Conservation (phyloP, 2,113 vertebrate genomes). For the Bos indicus region DNA sequence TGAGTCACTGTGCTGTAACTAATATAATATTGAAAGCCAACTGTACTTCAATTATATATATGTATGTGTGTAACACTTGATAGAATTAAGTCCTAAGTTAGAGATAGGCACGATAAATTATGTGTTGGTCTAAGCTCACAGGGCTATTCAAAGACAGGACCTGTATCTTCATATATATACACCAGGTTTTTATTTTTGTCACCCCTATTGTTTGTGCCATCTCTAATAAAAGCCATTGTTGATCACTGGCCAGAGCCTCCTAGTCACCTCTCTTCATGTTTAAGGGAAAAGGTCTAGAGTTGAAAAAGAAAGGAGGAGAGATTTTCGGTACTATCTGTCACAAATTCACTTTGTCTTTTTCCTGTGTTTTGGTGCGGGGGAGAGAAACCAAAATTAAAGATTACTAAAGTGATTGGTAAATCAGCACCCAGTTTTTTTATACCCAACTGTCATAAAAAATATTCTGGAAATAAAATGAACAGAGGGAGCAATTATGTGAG, state of each 20-base stretch:
- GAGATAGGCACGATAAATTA: not conserved
- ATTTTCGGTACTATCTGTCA: not conserved
- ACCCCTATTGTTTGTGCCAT: not conserved
- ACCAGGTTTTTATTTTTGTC: not conserved
- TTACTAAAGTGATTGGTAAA: not conserved
- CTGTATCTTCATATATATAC: not conserved
- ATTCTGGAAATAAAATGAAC: not conserved
- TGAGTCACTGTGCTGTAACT: not conserved
- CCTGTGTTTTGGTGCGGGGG: not conserved
- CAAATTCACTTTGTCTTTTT: not conserved
- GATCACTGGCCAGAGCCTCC: not conserved
- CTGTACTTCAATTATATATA: not conserved
- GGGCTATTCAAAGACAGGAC: not conserved
- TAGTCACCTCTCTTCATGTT: not conserved
- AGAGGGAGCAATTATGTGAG: not conserved
- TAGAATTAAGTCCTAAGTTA: not conserved
- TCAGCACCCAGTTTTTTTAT: not conserved
- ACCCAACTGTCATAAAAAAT: not conserved
- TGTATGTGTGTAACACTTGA: not conserved
- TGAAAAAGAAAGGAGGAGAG: not conserved
- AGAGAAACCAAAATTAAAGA: not conserved
- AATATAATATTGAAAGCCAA: not conserved
- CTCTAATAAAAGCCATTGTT: not conserved
- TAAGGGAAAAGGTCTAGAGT: not conserved
- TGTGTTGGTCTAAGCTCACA: not conserved